Percentiles rank a stretch among this genome's conserved stretches.
Conservation (phyloP, 2,797 vertebrate genomes). For the Enteromius paludinosus region DNA sequence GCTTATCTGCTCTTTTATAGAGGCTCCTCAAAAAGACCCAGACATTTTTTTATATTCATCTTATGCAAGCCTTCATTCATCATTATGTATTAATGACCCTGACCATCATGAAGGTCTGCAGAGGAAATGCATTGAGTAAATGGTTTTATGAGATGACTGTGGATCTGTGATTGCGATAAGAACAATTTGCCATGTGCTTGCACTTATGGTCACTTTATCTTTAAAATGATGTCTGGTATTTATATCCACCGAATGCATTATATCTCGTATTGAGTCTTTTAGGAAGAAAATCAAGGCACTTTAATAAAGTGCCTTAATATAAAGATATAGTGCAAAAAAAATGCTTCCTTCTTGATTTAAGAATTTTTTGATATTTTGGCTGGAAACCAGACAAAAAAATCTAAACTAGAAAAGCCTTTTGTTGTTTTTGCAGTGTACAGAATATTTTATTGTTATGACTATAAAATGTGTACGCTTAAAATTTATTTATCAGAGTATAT, state of each 20-base stretch:
- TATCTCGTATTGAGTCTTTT: not conserved
- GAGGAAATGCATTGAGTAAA: slow-evolving; percentile 8
- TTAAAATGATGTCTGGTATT: not conserved
- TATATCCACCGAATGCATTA: not conserved
- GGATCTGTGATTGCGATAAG: slow-evolving; percentile 8
- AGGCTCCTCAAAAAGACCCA: slow-evolving; percentile 46
- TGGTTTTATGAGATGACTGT: not conserved
- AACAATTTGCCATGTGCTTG: not conserved
- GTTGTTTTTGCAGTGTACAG: no score
- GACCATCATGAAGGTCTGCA: slow-evolving; percentile 10
- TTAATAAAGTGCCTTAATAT: not conserved
- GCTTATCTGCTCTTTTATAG: slow-evolving; percentile 63
- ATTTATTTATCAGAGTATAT: not conserved
- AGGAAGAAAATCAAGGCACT: not conserved
- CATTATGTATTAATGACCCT: slow-evolving; percentile 17
- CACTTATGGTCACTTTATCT: not conserved
- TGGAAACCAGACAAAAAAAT: no score
- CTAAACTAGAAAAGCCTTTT: no score
- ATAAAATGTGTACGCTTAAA: no score
- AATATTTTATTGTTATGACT: not conserved
- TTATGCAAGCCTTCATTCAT: slow-evolving; percentile 12
- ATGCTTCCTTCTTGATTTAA: no score
- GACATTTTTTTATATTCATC: slow-evolving; percentile 28
- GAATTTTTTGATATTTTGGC: no score
- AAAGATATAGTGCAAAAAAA: not conserved